Base-by-base conservation (phyloP, 2,888 invertebrate species). In the Eupithecia pulchellata region DNA sequence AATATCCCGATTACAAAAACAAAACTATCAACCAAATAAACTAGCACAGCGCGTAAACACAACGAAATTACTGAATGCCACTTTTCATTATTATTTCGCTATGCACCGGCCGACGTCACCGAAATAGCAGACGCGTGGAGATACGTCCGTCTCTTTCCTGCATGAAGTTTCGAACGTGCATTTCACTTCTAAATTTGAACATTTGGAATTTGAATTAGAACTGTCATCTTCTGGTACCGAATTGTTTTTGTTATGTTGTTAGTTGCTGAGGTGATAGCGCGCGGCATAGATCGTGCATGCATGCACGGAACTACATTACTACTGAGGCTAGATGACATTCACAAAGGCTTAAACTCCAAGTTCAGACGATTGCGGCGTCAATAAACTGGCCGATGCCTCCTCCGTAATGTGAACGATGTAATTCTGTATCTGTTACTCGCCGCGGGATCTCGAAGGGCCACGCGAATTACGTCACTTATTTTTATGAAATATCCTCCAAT, bases 11-110 rank as follows among this genome's bases (percentile, higher is more conserved):
- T 83, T 82, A 81, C 78, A 80, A 82, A 86, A 82, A 82, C 80
- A 82, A 82, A 78, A 81, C 85, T 82, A 85, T 83, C 85, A 89
- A 91, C 93, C 80, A 88, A 91, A 91, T 88, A 90, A 91, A 91
- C 93, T 90, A 92, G 91, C 91, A 90, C 91, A 92, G 88, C 93
- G 92, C 91, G 92, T 93, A 93, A 94, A 93, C 93, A 93, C 93
- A 88, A 89, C 91, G 89, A 93, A 93, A 90, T 93, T 91, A 93
- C 93, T 92, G 89, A 92, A 91, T 90, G 90, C 89, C 91, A 93
- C 92, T 93, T 94, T 93, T 93, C 93, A 94, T 93, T 91, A 92
- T 91, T 90, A 91, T 92, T 92, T 92, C 90, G 89, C 91, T 91
- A 92, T 92, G 92, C 92, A 93, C 90, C 89, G 91, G 83, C 80